Evolutionary conservation across 2,888 invertebrate genomes (phyloP).

Genomic region (Eurytoma californica): DNA sequence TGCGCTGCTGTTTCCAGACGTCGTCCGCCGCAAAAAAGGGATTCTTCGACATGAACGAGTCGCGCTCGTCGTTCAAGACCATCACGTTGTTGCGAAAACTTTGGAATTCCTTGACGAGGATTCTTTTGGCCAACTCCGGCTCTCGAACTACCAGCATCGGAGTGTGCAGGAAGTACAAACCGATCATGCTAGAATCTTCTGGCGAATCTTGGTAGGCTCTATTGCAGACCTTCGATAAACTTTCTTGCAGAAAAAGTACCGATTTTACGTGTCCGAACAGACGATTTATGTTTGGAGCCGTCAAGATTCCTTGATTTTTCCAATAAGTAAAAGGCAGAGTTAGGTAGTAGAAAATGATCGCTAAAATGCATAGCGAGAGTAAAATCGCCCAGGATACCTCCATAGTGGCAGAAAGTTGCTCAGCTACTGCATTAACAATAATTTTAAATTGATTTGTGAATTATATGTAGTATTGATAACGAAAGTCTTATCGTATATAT

Average conservation of each 20-base stretch:
- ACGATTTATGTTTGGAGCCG: constrained; percentile 5
- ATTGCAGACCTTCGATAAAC: constrained; percentile 28
- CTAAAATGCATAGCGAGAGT: constrained; percentile 1
- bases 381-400: neutral
- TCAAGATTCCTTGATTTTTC: constrained; percentile 44
- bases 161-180: constrained; percentile 45
- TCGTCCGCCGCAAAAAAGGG: constrained; percentile 44
- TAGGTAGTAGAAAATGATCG: constrained; percentile 52
- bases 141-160: constrained; percentile 50
- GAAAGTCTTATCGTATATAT: no score
- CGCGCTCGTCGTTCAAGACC: neutral
- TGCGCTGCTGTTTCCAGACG: constrained; percentile 33
- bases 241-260: constrained; percentile 28
- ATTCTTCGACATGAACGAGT: constrained; percentile 40
- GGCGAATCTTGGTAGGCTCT: constrained; percentile 31
- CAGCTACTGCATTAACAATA: constrained; percentile 3
- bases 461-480: no score
- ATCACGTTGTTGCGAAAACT: constrained; percentile 35
- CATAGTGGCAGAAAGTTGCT: neutral
- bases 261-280: constrained; percentile 35
- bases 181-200: constrained; percentile 38
- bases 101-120: constrained; percentile 59
- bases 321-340: constrained; percentile 39
- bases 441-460: neutral
- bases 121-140: constrained; percentile 53